Percentiles rank a stretch among this genome's conserved stretches.
Conservation (phyloP, 2,113 vertebrate species). For the Gallinago media region DNA sequence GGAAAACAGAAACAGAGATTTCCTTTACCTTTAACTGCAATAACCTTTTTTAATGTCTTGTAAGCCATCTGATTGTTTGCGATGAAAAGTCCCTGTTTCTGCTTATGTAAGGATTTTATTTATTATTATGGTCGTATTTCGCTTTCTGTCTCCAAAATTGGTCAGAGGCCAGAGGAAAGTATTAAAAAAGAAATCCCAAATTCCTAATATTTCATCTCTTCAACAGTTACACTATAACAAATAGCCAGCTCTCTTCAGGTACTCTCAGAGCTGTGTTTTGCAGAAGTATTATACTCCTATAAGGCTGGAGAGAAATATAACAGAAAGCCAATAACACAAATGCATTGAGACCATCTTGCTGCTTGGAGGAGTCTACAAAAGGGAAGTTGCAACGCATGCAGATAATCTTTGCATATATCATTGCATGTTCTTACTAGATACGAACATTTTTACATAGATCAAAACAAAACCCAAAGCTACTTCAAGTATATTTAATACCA, state of each 20-base stretch:
- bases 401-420: background rate
- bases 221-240: background rate
- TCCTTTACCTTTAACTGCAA: slow-evolving; percentile 11
- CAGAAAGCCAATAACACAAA: background rate
- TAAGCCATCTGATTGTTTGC: background rate
- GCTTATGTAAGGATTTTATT: slow-evolving; percentile 32
- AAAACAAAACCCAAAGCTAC: background rate
- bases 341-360: background rate
- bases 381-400: background rate
- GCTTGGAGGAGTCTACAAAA: background rate
- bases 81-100: slow-evolving; percentile 21
- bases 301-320: background rate
- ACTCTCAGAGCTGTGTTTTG: background rate
- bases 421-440: background rate
- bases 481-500: background rate
- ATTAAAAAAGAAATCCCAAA: slow-evolving; percentile 9
- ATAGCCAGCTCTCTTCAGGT: background rate
- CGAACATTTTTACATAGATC: background rate
- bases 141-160: background rate
- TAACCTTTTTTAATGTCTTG: slow-evolving; percentile 32
- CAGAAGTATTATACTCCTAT: background rate
- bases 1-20: slow-evolving; percentile 20
- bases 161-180: background rate
- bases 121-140: slow-evolving; percentile 7
- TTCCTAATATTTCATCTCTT: slow-evolving; percentile 1